Evolutionary conservation across 2,113 vertebrate species (phyloP).

Genomic region (Phalacrocorax brasilianus): DNA sequence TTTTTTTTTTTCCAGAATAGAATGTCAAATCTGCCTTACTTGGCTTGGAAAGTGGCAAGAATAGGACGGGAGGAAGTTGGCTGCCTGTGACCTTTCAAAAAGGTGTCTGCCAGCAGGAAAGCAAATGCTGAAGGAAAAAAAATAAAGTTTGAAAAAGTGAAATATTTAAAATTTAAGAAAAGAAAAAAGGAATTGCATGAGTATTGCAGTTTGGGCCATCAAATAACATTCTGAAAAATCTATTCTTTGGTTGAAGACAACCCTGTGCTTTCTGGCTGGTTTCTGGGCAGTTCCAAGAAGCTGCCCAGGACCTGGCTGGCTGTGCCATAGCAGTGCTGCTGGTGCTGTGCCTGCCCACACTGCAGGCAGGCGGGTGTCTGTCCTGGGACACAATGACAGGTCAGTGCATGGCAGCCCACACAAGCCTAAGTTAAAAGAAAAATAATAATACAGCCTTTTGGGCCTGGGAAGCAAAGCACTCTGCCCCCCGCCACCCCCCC

Average conservation of each 20-base stretch:
- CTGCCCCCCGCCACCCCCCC: not conserved
- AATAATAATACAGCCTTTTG: not conserved
- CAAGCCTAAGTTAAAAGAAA: not conserved
- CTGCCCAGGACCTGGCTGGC: not conserved
- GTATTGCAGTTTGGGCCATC: not conserved
- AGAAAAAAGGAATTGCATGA: not conserved
- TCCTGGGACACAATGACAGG: accelerated
- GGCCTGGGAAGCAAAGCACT: not conserved
- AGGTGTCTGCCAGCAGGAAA: not conserved
- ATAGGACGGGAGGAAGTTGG: not conserved
- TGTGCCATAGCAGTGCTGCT: not conserved
- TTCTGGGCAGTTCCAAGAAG: not conserved
- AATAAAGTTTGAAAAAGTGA: not conserved
- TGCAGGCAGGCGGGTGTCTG: not conserved
- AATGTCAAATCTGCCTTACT: not conserved
- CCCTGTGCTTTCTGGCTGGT: not conserved
- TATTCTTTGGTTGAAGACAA: not conserved
- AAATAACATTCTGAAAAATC: not conserved
- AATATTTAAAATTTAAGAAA: not conserved
- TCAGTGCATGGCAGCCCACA: not conserved
- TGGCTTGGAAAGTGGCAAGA: not conserved
- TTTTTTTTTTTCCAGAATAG: not conserved
- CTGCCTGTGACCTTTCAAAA: not conserved
- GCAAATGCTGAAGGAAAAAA: not conserved
- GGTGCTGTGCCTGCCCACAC: accelerated